Conservation (phyloP, 2,888 invertebrate genomes). For the Phyto melanocephala region DNA sequence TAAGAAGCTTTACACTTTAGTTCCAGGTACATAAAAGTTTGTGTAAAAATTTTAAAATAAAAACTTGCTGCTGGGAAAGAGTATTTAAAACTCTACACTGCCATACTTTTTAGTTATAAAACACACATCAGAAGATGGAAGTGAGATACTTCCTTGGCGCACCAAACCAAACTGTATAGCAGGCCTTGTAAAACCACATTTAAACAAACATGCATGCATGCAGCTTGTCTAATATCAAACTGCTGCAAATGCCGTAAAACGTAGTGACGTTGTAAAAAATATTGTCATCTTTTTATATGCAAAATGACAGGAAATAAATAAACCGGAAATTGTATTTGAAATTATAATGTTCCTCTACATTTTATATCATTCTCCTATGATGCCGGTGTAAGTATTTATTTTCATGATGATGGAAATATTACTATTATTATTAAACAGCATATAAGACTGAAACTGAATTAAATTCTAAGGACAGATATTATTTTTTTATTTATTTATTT, state of each 20-base stretch:
- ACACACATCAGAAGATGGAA: no score
- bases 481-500: no score
- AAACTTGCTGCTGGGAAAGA: no score
- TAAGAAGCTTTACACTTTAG: no score
- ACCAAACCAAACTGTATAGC: not conserved
- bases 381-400: not conserved
- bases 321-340: conserved; percentile 55
- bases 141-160: conserved; percentile 7
- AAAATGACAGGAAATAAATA: conserved; percentile 48
- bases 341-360: conserved; percentile 21
- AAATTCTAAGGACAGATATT: no score
- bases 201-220: not conserved
- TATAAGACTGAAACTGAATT: no score
- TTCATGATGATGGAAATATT: conserved; percentile 22
- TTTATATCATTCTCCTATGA: not conserved
- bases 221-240: not conserved
- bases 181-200: not conserved
- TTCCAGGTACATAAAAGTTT: no score
- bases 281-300: conserved; percentile 22
- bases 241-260: conserved; percentile 12
- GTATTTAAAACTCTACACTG: no score
- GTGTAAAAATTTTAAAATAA: no score
- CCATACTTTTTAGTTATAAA: no score
- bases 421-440: no score
- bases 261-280: conserved; percentile 24